Percentiles rank a stretch among this genome's conserved stretches.
These are phyloP conservation scores for Halcyon chelicuti DNA, from an alignment of 2,797 vertebrate genomes.

Conservation along the genomic window DNA sequence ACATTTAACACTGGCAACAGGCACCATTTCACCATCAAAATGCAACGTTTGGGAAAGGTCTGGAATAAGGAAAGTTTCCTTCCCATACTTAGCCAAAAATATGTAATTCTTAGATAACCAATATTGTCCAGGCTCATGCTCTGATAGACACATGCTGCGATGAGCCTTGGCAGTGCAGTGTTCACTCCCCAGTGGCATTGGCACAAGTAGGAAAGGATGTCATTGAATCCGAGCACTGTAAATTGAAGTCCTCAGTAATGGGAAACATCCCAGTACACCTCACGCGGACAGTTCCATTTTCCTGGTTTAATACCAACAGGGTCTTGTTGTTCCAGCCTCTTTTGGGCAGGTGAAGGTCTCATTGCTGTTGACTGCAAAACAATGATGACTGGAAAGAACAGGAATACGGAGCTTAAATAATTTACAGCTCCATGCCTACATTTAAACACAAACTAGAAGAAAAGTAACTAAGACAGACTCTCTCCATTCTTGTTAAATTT, in stretches of 20 bases:
- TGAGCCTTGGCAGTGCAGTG: not conserved
- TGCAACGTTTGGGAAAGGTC: not conserved
- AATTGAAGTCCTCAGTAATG: not conserved
- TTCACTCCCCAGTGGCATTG: not conserved
- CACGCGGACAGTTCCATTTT: not conserved
- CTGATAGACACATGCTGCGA: accelerated
- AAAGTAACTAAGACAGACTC: not conserved
- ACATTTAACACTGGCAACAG: not conserved
- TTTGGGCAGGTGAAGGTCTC: not conserved
- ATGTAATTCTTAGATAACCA: not conserved
- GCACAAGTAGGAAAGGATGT: not conserved
- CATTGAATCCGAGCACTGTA: not conserved
- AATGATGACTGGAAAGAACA: not conserved
- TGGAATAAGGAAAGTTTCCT: not conserved
- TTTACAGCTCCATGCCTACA: not conserved
- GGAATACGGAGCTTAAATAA: not conserved
- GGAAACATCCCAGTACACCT: not conserved
- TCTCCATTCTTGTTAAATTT: not conserved
- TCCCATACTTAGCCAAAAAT: not conserved
- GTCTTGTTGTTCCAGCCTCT: not conserved
- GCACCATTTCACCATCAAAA: not conserved
- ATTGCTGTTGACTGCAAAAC: not conserved
- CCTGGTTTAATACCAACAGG: not conserved
- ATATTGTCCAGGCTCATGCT: not conserved
- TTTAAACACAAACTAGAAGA: not conserved